A percentile compares a stretch with the other conserved stretches of the same genome.
Conservation (phyloP, 2,113 vertebrate species). For the Cryptoleucopteryx plumbea region DNA sequence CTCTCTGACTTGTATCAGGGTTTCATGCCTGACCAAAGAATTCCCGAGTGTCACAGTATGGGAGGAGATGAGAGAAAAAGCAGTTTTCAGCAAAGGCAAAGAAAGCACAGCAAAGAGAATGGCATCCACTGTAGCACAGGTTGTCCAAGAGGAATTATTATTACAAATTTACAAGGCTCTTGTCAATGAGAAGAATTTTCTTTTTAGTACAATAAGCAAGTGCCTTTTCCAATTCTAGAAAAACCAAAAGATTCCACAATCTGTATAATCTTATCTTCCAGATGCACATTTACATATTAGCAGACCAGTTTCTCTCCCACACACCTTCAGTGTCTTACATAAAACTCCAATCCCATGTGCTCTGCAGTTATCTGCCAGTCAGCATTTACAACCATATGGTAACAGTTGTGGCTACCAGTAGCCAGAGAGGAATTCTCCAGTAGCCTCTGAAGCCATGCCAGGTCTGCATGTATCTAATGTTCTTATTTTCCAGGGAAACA, state of each 20-base stretch:
- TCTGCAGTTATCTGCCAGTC: neutral
- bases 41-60: neutral
- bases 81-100: neutral
- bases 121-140: neutral
- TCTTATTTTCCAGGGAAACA: slow-evolving; percentile 19
- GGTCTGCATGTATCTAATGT: neutral
- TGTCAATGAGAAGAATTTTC: neutral
- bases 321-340: neutral
- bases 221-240: neutral
- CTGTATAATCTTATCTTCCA: slow-evolving; percentile 17
- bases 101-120: neutral
- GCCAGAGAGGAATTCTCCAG: slow-evolving; percentile 34
- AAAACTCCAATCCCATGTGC: neutral
- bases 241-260: neutral
- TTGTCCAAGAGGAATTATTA: neutral
- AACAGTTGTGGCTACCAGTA: slow-evolving; percentile 43
- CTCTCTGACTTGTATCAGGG: neutral
- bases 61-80: neutral
- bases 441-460: slow-evolving; percentile 48
- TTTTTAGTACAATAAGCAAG: neutral
- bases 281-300: slow-evolving; percentile 34
- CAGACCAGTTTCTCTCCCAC: slow-evolving; percentile 18
- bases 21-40: neutral
- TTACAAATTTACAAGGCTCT: neutral
- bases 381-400: slow-evolving; percentile 16